Evolutionary conservation across 2,888 invertebrate species (phyloP), one percentile per base, ranked within the genome.

Genomic region (Chirona hameri): DNA sequence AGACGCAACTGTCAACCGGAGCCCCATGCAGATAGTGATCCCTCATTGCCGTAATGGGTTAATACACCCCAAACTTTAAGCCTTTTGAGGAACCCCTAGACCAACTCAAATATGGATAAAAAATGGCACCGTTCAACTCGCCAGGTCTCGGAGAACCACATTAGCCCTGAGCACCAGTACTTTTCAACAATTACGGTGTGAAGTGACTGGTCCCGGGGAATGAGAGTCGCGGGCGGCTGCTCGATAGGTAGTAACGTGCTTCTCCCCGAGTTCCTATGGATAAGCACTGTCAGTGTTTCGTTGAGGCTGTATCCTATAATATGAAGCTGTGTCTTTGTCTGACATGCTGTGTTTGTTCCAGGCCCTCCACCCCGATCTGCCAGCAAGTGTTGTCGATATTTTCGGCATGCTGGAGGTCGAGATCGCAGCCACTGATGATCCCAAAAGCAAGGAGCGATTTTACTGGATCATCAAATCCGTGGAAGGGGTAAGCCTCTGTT

Each of bases 391-490:
- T 84, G 90, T 96, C 87, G 97, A 97, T 89, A 92, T 96, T 83
- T 91, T 96, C 84, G 93, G 94, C 87, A 91, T 96, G 83, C 91
- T 95, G 84, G 96, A 97, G 90, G 92, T 94, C 60, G 95, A 97
- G 88, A 93, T 94, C 21, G 90, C 91, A 81, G 83, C 81, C 14
- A 81, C 80, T 14, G 84, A 84, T 52, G 55, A 82, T 5, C 31
- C 79, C 57, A 83, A 83, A 46, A 81, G 82, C 52, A 80, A 84
- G 46, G 85, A 85, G 18, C 81, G 82, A 48, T 79, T 84, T n/a
- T 82, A 82, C 69, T 80, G 79, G 65, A 79, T 65, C 31, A 24
- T 65, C 52, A 52, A 69, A 7, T 46, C 52, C 10, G 52, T 82
- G 12, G 72, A 57, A n/a, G 21, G 52, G 21, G 55, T 31, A 46